A percentile compares a stretch with the other conserved stretches of the same genome.
phyloP scores from a whole-genome alignment of 2,888 invertebrate genomes.

The Torymus texanus region DNA sequence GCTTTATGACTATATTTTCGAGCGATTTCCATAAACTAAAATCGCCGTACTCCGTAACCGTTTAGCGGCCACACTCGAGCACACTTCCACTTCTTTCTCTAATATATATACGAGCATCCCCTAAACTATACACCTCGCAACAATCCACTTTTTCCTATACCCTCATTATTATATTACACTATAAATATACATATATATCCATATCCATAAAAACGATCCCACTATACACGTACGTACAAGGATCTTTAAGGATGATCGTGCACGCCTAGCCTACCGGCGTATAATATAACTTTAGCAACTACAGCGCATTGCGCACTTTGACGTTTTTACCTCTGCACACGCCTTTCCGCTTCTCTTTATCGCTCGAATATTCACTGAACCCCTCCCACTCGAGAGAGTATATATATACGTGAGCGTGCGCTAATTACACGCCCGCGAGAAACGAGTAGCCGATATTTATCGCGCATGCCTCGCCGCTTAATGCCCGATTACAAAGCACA shows the following conservation, averaged over 20 bases:
- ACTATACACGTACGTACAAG: neutral
- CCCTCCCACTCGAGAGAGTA: conserved; percentile 15
- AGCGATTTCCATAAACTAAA: conserved; percentile 23
- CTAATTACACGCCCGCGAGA: conserved; percentile 54
- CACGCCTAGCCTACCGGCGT: neutral
- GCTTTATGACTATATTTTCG: conserved; percentile 45
- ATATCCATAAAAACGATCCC: conserved; percentile 29
- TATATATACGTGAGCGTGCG: neutral
- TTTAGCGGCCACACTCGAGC: conserved; percentile 2
- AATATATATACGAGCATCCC: conserved; percentile 1
- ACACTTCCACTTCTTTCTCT: conserved; percentile 4
- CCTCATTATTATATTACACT: conserved; percentile 28
- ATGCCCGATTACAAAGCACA: conserved; percentile 47
- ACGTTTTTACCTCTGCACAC: conserved; percentile 3
- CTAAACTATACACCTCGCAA: conserved; percentile 5
- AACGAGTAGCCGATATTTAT: conserved; percentile 55
- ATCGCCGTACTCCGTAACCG: conserved; percentile 10
- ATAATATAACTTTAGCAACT: conserved; percentile 1
- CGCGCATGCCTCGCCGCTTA: conserved; percentile 41
- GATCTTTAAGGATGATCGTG: conserved; percentile 32
- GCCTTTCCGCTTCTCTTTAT: conserved; percentile 48
- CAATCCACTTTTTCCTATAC: conserved; percentile 27
- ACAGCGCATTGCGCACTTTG: neutral
- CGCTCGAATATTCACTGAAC: conserved; percentile 36
- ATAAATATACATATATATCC: conserved; percentile 29